Base-by-base conservation (phyloP, 2,797 vertebrate species). In the Diceros bicornis region DNA sequence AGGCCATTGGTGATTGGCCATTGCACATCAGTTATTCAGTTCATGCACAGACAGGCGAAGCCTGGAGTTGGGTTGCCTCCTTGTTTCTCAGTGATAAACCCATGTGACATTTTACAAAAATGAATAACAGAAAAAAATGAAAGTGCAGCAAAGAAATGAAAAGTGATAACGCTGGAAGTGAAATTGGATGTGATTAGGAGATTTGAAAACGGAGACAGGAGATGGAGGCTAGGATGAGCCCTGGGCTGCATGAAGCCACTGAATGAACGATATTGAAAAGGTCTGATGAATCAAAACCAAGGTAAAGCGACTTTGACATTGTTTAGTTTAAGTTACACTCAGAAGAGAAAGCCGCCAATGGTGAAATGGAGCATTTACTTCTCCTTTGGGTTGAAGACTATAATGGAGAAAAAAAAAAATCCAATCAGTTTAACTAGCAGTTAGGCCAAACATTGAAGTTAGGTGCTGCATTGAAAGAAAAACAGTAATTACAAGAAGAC, bases 391-490 rank as follows among this genome's bases (percentile, higher is more conserved):
- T 29, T 66, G 69, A 92, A 86, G 57, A 96, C 6, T 18, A 18
- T 29, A 71, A 55, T n/a, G 55, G 17, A 83, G 37, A 92, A 84
- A 21, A 83, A 92, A 84, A 91, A 92, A 79, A 68, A 47, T 18
- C 20, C 61, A 68, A 62, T 89, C 37, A 57, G 20, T 77, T 50
- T 74, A 83, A 77, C 29, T 25, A 34, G 29, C n/a, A 52, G 0
- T n/a, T 17, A 75, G 37, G 34, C 20, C 62, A 74, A 72, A 86
- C 10, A 29, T 32, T 66, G 44, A 75, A 32, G 14, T 68, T 34
- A 74, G 34, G 57, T 64, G 69, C 34, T 78, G 11, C 2, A 4
- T 0, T 77, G 57, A 85, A 62, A 82, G 44, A 71, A 47, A 71
- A 93, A 50, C 0, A 55, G 17, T 57, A 66, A 64, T 61, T 71